phyloP scores from a whole-genome alignment of 1,140 invertebrate species.

The Luehdorfia chinensis region DNA sequence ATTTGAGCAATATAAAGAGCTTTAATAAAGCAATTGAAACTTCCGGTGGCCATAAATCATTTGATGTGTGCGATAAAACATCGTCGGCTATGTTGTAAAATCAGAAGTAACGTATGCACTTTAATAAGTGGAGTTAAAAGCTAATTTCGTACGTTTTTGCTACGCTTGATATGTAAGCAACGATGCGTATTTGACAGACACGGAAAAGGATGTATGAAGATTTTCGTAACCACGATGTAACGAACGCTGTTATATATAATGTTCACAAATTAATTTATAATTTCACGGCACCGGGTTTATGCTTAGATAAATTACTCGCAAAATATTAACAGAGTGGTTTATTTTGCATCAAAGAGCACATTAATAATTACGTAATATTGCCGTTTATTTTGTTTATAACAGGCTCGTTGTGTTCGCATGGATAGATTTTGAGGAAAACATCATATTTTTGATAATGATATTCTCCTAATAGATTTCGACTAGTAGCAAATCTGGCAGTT shows the following conservation, averaged over 20 bases:
- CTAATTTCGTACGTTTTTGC: background rate
- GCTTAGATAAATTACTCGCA: background rate
- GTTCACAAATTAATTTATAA: constrained; percentile 1
- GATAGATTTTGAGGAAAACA: too few species aligned
- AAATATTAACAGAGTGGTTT: background rate
- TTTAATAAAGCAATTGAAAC: constrained; percentile 53
- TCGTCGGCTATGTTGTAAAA: constrained; percentile 17
- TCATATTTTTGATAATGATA: too few species aligned
- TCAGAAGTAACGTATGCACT: background rate
- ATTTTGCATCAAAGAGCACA: too few species aligned
- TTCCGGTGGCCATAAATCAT: constrained; percentile 40
- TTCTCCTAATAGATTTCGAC: too few species aligned
- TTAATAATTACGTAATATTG: too few species aligned
- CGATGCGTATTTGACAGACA: constrained; percentile 1
- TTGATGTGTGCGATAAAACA: constrained; percentile 21
- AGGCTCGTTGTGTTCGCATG: too few species aligned
- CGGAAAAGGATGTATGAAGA: constrained; percentile 5
- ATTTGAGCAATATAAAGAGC: constrained; percentile 35
- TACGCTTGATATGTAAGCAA: background rate
- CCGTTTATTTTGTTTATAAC: too few species aligned
- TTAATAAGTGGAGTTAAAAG: background rate
- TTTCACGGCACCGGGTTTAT: background rate
- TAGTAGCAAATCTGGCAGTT: too few species aligned
- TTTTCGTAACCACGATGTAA: background rate
- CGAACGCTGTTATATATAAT: background rate